A percentile compares a stretch with the other conserved stretches of the same genome.
Evolutionary conservation across 2,113 vertebrate species (phyloP).

Genomic region (Nesoenas mayeri): DNA sequence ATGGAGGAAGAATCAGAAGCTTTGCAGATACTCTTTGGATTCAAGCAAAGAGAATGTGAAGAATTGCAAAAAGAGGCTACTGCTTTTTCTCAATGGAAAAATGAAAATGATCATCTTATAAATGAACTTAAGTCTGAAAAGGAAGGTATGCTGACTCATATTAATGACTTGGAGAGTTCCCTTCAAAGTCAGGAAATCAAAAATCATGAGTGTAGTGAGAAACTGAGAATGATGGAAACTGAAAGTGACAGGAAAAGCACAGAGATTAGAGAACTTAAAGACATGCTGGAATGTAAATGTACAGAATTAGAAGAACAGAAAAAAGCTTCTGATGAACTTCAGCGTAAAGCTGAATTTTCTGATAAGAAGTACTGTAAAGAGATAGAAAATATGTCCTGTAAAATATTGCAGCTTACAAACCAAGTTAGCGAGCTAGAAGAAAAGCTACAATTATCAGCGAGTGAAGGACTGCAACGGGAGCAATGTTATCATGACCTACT

Average conservation of each 20-base stretch:
- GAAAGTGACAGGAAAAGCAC: conserved; percentile 73
- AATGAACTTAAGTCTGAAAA: conserved; percentile 77
- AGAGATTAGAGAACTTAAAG: conserved; percentile 78
- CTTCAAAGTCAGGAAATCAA: conserved; percentile 68
- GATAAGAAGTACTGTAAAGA: conserved; percentile 83
- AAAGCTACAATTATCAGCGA: conserved; percentile 71
- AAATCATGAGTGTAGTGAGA: conserved; percentile 65
- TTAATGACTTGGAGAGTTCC: conserved; percentile 77
- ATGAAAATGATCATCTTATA: conserved; percentile 77
- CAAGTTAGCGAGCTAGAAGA: conserved; percentile 75
- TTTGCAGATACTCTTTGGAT: conserved; percentile 69
- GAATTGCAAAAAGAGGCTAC: conserved; percentile 74
- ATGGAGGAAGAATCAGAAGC: conserved; percentile 75
- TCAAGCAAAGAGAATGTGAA: conserved; percentile 78
- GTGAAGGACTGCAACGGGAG: conserved; percentile 74
- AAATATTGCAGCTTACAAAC: conserved; percentile 75
- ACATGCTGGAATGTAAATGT: conserved; percentile 75
- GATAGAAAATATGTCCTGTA: conserved; percentile 78
- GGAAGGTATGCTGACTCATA: conserved; percentile 72
- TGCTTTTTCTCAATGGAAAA: conserved; percentile 81
- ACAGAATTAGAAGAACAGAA: conserved; percentile 79
- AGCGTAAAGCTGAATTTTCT: conserved; percentile 66
- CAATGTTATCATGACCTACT: conserved; percentile 70
- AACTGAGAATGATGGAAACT: conserved; percentile 69
- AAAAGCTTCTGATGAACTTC: conserved; percentile 74